Conservation (phyloP, 2,888 invertebrate species). For the Zaprionus bogoriensis region DNA sequence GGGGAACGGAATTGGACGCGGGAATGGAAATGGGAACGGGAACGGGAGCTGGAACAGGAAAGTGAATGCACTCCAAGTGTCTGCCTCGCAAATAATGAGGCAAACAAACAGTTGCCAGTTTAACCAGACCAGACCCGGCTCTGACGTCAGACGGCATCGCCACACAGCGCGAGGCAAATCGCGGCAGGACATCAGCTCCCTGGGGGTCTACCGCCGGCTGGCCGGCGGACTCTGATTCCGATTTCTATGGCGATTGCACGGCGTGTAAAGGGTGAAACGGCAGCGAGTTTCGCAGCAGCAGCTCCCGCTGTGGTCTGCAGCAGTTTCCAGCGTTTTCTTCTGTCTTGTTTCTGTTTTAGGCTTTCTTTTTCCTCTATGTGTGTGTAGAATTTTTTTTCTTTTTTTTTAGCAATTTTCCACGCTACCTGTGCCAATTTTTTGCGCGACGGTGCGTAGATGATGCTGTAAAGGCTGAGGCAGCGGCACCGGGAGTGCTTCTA, state of each 20-base stretch:
- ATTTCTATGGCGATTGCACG: slow-evolving; percentile 49
- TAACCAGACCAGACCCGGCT: slow-evolving; percentile 25
- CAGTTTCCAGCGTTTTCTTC: slow-evolving; percentile 36
- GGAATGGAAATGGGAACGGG: neutral
- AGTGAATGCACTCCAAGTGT: slow-evolving; percentile 50
- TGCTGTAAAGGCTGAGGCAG: slow-evolving; percentile 13
- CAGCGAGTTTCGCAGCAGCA: slow-evolving; percentile 34
- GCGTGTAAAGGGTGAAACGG: slow-evolving; percentile 69
- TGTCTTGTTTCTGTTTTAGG: neutral
- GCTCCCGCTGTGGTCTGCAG: slow-evolving; percentile 55
- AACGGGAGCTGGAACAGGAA: neutral
- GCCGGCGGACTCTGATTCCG: slow-evolving; percentile 45
- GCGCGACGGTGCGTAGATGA: slow-evolving; percentile 57
- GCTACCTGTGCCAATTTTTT: slow-evolving; percentile 80
- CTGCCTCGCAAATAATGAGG: slow-evolving; percentile 44
- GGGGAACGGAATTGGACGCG: slow-evolving; percentile 16
- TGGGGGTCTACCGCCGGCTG: slow-evolving; percentile 50
- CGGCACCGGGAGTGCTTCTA: slow-evolving; percentile 34
- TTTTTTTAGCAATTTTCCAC: slow-evolving; percentile 72
- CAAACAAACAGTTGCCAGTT: slow-evolving; percentile 57
- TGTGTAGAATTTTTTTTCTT: slow-evolving; percentile 14
- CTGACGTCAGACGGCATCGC: slow-evolving; percentile 47
- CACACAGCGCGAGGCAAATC: slow-evolving; percentile 44
- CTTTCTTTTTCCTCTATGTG: slow-evolving; percentile 15
- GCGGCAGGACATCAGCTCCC: slow-evolving; percentile 65